Percentiles rank a stretch among this genome's conserved stretches.
These are phyloP conservation scores for Brachirus orientalis DNA, from an alignment of 2,113 vertebrate species.

Conservation along the genomic window DNA sequence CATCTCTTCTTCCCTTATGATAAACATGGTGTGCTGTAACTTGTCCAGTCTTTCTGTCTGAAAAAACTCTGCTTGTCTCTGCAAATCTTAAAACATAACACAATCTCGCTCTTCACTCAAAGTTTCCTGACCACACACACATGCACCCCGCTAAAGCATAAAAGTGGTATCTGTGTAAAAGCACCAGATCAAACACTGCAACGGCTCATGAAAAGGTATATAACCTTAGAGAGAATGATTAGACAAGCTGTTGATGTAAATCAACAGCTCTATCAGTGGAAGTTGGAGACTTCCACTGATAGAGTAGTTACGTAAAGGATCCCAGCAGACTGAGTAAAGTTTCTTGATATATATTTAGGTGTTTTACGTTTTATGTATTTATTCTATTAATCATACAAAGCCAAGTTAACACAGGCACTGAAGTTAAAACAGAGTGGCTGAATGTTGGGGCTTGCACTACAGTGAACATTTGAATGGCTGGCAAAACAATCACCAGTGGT, in stretches of 20 bases:
- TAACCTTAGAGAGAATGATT: conserved; percentile 47
- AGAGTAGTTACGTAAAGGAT: conserved; percentile 1
- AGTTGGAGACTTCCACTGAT: conserved; percentile 6
- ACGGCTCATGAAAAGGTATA: conserved; percentile 45
- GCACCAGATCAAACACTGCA: conserved; percentile 40
- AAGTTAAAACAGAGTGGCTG: conserved; percentile 11
- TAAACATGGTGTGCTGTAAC: conserved; percentile 71
- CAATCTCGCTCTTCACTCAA: conserved; percentile 8
- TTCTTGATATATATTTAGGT: conserved; percentile 1
- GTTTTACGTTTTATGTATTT: neutral
- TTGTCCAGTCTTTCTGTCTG: conserved; percentile 67
- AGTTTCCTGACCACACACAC: neutral
- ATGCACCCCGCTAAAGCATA: conserved; percentile 1
- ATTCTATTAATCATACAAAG: no score
- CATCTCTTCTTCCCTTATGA: conserved; percentile 48
- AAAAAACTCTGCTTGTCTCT: conserved; percentile 55
- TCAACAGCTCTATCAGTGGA: conserved; percentile 31
- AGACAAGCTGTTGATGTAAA: conserved; percentile 44
- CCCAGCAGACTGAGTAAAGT: conserved; percentile 12
- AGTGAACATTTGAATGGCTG: neutral
- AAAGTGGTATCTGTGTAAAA: conserved; percentile 44
- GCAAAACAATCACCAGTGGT: conserved; percentile 7
- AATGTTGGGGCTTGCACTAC: neutral
- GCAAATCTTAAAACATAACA: conserved; percentile 59
- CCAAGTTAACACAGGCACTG: neutral